These are phyloP conservation scores for Nyctibius bracteatus DNA, from an alignment of 2,113 vertebrate genomes.

Conservation along the genomic window DNA sequence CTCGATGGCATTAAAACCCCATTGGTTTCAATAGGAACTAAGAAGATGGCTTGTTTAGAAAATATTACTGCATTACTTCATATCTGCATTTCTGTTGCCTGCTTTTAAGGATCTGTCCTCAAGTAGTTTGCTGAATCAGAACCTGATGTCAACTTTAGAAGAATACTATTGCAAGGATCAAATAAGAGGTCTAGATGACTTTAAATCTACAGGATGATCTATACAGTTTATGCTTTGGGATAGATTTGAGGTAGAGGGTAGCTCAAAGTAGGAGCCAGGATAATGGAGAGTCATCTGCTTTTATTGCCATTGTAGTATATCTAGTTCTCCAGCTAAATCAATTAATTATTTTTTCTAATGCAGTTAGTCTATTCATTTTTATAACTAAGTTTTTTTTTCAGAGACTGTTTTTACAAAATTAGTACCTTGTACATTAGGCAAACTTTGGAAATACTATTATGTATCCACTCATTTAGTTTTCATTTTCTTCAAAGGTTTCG, in stretches of 20 bases:
- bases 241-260: not conserved
- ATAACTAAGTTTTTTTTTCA: not conserved
- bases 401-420: not conserved
- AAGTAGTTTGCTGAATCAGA: not conserved
- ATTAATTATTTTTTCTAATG: not conserved
- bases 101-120: not conserved
- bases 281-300: not conserved
- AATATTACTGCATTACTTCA: not conserved
- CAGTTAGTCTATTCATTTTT: not conserved
- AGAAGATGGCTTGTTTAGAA: not conserved
- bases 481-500: constrained; percentile 74
- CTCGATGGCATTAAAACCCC: fast-evolving
- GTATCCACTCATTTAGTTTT: not conserved
- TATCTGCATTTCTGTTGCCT: not conserved
- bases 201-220: not conserved
- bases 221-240: not conserved
- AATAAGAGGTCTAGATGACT: not conserved
- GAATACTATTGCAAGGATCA: not conserved
- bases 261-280: not conserved
- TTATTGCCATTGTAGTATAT: not conserved
- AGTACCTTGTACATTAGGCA: not conserved
- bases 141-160: not conserved
- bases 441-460: not conserved
- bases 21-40: not conserved
- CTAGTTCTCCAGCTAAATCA: not conserved